Evolutionary conservation across 2,797 vertebrate species (phyloP).

Genomic region (Malurus splendens): DNA sequence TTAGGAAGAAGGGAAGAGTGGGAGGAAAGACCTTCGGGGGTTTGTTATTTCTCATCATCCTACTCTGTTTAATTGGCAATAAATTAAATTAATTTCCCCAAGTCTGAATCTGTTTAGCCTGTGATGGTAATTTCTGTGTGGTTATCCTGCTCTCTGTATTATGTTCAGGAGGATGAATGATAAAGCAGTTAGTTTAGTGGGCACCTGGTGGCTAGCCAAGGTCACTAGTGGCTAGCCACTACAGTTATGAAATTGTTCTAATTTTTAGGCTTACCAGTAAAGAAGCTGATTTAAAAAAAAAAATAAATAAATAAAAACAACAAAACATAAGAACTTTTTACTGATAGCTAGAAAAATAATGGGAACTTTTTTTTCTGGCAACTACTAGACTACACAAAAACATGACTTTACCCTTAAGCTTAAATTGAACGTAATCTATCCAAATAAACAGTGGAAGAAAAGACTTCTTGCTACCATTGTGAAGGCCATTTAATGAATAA

Average conservation of each 20-base stretch:
- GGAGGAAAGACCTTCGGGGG: not conserved
- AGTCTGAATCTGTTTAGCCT: rapidly evolving
- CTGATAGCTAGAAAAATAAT: not conserved
- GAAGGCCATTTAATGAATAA: not conserved
- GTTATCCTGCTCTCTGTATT: not conserved
- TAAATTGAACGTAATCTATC: not conserved
- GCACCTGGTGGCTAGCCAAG: not conserved
- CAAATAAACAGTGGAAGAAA: not conserved
- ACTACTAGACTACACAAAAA: not conserved
- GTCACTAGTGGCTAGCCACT: not conserved
- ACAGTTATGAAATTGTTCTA: not conserved
- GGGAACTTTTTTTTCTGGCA: not conserved
- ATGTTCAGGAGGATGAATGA: not conserved
- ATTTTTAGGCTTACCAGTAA: not conserved
- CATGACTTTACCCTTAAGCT: not conserved
- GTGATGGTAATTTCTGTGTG: not conserved
- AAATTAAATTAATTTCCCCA: not conserved
- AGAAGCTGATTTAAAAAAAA: not conserved
- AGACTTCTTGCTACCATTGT: not conserved
- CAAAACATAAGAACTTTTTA: not conserved
- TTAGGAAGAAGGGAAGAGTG: not conserved
- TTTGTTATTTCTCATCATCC: not conserved
- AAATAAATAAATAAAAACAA: no score
- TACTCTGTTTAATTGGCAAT: not conserved
- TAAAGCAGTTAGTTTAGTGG: not conserved